These are phyloP conservation scores for Pseudopodoces humilis DNA, from an alignment of 2,113 vertebrate species.

Conservation along the genomic window DNA sequence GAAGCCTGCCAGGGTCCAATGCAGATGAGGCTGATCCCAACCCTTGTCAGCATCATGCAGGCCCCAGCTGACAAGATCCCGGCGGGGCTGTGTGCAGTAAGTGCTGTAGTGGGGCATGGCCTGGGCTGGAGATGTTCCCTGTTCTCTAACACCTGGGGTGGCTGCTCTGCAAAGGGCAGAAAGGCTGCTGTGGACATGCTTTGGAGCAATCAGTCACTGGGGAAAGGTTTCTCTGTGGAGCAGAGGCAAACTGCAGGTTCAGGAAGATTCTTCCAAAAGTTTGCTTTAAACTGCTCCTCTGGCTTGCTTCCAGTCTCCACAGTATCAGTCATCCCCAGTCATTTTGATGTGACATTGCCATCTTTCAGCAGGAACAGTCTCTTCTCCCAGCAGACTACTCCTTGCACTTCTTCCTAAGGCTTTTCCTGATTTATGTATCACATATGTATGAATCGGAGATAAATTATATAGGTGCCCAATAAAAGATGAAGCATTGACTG, in stretches of 20 bases:
- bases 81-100: slow-evolving; percentile 92
- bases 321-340: not conserved
- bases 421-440: not conserved
- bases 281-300: not conserved
- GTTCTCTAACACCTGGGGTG: fast-evolving
- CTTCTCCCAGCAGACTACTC: not conserved
- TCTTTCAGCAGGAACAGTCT: not conserved
- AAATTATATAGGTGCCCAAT: not conserved
- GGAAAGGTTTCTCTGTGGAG: not conserved
- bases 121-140: not conserved
- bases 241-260: not conserved
- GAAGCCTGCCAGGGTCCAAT: slow-evolving; percentile 95
- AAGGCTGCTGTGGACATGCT: not conserved
- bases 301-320: not conserved
- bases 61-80: slow-evolving; percentile 97
- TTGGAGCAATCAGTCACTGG: not conserved
- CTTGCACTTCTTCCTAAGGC: not conserved
- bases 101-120: slow-evolving; percentile 38
- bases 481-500: not conserved
- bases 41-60: slow-evolving; percentile 98
- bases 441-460: not conserved
- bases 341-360: not conserved
- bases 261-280: not conserved
- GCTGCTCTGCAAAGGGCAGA: not conserved
- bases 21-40: slow-evolving; percentile 97